phyloP scores from a whole-genome alignment of 2,797 vertebrate species.

The Heliangelus exortis region DNA sequence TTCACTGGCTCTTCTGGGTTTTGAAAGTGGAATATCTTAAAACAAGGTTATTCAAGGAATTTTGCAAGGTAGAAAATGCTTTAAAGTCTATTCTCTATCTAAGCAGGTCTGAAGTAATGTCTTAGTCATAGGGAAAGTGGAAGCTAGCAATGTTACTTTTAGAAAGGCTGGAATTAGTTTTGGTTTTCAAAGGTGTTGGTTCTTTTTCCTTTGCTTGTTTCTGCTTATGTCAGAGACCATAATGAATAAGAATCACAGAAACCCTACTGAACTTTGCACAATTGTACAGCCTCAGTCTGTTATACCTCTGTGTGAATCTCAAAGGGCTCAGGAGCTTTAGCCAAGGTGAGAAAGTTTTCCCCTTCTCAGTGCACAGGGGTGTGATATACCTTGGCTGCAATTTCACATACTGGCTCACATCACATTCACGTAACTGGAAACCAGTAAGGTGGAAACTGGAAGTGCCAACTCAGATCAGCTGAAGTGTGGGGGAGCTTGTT shows the following conservation, averaged over 20 bases:
- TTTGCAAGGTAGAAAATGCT: background rate
- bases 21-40: background rate
- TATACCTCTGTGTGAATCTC: background rate
- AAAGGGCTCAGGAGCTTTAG: background rate
- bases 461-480: background rate
- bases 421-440: background rate
- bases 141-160: background rate
- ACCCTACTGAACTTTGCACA: background rate
- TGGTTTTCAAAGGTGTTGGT: background rate
- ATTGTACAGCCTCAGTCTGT: background rate
- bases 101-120: background rate
- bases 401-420: background rate
- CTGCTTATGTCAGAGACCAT: background rate
- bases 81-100: background rate
- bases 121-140: background rate
- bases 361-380: background rate
- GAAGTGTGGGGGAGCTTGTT: background rate
- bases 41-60: background rate
- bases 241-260: background rate
- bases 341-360: background rate
- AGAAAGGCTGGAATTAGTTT: background rate
- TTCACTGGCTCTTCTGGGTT: background rate
- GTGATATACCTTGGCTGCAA: background rate
- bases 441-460: constrained; percentile 11
- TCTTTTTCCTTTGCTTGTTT: background rate